Base-by-base conservation (phyloP, 2,113 vertebrate species). In the Sisor rabdophorus region DNA sequence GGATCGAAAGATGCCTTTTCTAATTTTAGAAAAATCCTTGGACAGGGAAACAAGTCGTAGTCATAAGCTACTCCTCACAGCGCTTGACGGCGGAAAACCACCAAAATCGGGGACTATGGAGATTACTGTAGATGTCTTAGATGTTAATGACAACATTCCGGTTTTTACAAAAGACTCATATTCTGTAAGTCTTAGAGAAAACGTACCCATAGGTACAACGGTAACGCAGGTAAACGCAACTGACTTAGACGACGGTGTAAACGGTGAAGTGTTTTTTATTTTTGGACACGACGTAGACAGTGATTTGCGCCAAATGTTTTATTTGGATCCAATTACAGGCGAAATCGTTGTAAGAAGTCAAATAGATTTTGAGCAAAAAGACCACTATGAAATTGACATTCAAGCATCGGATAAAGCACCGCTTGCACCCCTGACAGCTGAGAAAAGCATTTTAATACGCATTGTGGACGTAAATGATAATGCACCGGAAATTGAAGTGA, bases 401-500 rank as follows among this genome's bases (percentile, higher is more conserved):
- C 84, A 89, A 32, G 90, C 89, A 2, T 88, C 86, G 4, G 91
- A 92, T 59, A 87, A 83, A 28, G 88, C 89, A 0, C n/a, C n/a
- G n/a, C 0, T 10, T 0, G 1, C 52, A 0, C 83, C 88, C 0
- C 8, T 86, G 9, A 83, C 74, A 0, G 54, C 81, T 7, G 71
- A 88, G 13, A 87, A 83, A 70, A 89, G 19, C 24, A 85, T 92
- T 7, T 80, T 83, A 2, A 84, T 91, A 24, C 84, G 87, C 11
- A 76, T 91, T 26, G 50, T 86, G 3, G 90, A 92, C 17, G 0
- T 88, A 17, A 92, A 92, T 44, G 91, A 91, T 71, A 96, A 97
- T 6, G 83, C 85, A 2, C 96, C 95, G 1, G 92, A 95, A 60
- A 93, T 98, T 75, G 88, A 94, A 71, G 85, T 97, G 61, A 96